Conservation (phyloP, 2,113 vertebrate species). For the Dicrurus megarhynchus region DNA sequence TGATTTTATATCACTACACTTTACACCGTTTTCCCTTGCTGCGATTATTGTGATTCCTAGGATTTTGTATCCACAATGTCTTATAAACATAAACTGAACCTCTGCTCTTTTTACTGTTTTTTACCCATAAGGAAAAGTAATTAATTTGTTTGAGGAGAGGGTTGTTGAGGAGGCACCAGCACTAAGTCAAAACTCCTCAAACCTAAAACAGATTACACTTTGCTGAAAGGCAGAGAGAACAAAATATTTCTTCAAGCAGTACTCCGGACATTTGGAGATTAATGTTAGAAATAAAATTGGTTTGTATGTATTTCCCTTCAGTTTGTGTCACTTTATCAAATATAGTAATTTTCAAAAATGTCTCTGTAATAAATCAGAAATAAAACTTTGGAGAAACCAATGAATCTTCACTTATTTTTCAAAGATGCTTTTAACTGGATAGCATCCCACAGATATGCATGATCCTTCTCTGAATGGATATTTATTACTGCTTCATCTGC, state of each 20-base stretch:
- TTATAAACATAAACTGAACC: slow-evolving; percentile 20
- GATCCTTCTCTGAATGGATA: slow-evolving; percentile 5
- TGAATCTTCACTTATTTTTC: slow-evolving; percentile 44
- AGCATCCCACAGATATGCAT: slow-evolving; percentile 9
- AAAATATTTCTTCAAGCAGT: slow-evolving; percentile 42
- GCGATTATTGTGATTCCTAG: background rate
- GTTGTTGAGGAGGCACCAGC: background rate
- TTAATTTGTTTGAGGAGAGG: background rate
- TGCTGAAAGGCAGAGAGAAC: slow-evolving; percentile 27
- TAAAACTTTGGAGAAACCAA: slow-evolving; percentile 21
- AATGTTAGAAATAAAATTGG: slow-evolving; percentile 40
- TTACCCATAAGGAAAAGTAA: background rate
- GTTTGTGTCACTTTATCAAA: slow-evolving; percentile 35
- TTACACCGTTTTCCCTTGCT: background rate
- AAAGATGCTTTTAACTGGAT: slow-evolving; percentile 32
- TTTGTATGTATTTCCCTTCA: slow-evolving; percentile 54
- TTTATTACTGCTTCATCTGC: slow-evolving; percentile 52
- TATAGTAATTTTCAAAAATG: slow-evolving; percentile 55
- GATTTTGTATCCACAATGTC: background rate
- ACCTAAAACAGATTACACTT: slow-evolving; percentile 3
- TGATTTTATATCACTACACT: background rate
- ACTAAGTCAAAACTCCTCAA: background rate
- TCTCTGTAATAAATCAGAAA: slow-evolving; percentile 51
- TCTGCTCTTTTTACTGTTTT: background rate
- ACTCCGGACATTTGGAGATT: slow-evolving; percentile 32